Percentiles rank a stretch among this genome's conserved stretches.
phyloP scores from a whole-genome alignment of 2,797 vertebrate species.

The Gephyroberyx darwinii region DNA sequence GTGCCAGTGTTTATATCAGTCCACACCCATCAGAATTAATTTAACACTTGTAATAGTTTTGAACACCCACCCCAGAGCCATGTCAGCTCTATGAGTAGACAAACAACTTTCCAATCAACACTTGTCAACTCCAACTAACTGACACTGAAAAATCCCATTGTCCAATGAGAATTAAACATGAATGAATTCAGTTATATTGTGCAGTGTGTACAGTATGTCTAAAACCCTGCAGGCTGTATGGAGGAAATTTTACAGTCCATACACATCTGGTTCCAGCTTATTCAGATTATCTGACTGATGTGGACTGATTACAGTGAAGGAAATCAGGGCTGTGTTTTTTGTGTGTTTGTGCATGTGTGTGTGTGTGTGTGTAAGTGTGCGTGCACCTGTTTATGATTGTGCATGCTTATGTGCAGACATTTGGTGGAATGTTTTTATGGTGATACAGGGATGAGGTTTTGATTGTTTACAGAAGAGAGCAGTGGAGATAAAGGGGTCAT shows the following conservation, averaged over 20 bases:
- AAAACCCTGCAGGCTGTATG: background rate
- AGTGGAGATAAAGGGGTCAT: conserved; percentile 58
- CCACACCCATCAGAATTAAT: too few species aligned
- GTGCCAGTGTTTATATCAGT: too few species aligned
- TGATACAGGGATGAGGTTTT: conserved; percentile 44
- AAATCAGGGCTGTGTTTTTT: conserved; percentile 23
- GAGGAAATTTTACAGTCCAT: conserved; percentile 4
- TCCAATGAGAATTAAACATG: background rate
- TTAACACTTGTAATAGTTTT: too few species aligned
- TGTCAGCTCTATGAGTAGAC: too few species aligned
- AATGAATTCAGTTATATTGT: background rate
- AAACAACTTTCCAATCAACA: too few species aligned
- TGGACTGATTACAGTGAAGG: conserved; percentile 37
- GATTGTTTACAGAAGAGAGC: conserved; percentile 37
- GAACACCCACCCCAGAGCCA: too few species aligned
- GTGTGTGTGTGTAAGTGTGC: background rate
- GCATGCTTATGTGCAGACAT: conserved; percentile 28
- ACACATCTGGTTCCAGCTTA: conserved; percentile 3
- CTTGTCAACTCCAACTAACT: too few species aligned
- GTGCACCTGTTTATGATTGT: conserved; percentile 23
- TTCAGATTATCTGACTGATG: conserved; percentile 25
- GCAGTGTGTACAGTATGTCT: background rate
- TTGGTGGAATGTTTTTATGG: conserved; percentile 44
- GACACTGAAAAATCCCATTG: too few species aligned
- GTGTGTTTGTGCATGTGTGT: conserved; percentile 14